phyloP scores from a whole-genome alignment of 2,797 vertebrate genomes.

The Sebastes reedi region DNA sequence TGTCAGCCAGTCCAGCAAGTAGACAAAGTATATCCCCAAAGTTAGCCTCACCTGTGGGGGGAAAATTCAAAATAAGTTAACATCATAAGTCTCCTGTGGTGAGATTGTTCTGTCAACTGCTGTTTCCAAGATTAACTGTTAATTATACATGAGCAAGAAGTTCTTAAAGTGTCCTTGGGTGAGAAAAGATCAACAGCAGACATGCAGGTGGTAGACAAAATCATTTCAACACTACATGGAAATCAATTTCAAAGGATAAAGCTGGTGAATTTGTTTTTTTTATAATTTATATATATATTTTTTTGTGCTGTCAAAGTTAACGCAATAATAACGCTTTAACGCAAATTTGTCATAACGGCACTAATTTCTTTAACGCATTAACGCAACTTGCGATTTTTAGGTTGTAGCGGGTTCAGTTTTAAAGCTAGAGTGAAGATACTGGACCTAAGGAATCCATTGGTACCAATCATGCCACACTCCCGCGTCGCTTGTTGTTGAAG shows the following conservation, averaged over 20 bases:
- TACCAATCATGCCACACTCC: no score
- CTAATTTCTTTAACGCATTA: no score
- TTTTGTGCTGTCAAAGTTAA: no score
- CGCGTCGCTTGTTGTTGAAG: no score
- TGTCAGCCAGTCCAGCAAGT: conserved; percentile 93
- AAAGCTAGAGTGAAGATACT: no score
- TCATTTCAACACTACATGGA: neutral
- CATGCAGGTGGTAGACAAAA: neutral
- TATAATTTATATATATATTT: no score
- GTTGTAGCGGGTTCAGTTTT: no score
- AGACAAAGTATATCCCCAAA: conserved; percentile 91
- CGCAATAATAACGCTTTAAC: no score
- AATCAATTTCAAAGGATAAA: neutral
- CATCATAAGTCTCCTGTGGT: neutral
- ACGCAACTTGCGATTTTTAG: no score
- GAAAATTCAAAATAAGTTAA: neutral
- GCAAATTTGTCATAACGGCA: no score
- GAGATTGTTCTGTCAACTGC: neutral
- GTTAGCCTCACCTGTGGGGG: conserved; percentile 88
- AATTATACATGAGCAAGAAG: neutral
- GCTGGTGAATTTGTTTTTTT: no score
- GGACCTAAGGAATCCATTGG: no score
- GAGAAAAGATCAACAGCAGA: neutral
- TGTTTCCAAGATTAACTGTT: neutral
- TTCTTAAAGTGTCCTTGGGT: neutral